Conservation (phyloP, 1,140 invertebrate genomes). For the Sminthurinus signatus region DNA sequence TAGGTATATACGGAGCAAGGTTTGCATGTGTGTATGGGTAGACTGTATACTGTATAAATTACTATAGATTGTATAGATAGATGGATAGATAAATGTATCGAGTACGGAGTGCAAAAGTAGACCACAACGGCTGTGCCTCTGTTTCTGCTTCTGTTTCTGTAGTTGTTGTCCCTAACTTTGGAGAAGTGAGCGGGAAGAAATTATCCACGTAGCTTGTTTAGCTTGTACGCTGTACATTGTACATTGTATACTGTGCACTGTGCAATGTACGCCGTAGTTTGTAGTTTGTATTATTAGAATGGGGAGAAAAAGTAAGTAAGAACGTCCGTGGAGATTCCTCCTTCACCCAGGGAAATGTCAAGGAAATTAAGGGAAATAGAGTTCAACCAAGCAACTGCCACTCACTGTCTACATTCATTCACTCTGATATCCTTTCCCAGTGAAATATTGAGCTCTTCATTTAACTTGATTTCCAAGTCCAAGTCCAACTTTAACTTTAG, state of each 20-base stretch:
- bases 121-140: too few species aligned
- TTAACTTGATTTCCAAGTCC: slow-evolving; percentile 4
- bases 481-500: too few species aligned
- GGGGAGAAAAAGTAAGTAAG: background rate
- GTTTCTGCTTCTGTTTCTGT: background rate
- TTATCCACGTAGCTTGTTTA: background rate
- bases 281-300: too few species aligned
- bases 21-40: too few species aligned
- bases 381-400: slow-evolving; percentile 4
- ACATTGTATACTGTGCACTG: background rate
- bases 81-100: too few species aligned
- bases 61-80: too few species aligned
- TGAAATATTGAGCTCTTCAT: slow-evolving; percentile 11
- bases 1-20: too few species aligned
- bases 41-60: too few species aligned
- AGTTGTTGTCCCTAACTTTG: too few species aligned
- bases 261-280: background rate
- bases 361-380: slow-evolving; percentile 13
- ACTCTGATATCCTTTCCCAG: background rate
- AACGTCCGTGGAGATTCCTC: slow-evolving; percentile 7
- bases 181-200: background rate
- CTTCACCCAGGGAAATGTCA: slow-evolving; percentile 9
- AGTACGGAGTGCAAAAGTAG: too few species aligned
- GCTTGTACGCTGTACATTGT: background rate
- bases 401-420: slow-evolving; percentile 7